Evolutionary conservation across 2,113 vertebrate species (phyloP).

Genomic region (Tachuris rubrigastra): DNA sequence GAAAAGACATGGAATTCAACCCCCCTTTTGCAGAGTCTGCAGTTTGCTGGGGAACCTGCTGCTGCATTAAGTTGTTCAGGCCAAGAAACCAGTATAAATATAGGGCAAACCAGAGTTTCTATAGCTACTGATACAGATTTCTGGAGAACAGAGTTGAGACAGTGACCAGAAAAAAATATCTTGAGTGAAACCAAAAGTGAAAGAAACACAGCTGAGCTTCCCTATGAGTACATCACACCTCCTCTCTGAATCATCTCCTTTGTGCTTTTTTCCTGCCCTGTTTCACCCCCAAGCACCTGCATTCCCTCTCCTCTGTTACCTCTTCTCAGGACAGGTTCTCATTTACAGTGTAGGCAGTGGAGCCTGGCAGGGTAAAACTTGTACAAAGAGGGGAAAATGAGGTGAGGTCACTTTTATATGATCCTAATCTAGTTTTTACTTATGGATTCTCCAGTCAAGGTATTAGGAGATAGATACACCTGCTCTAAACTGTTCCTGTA

Average conservation of each 20-base stretch:
- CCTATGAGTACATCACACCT: fast-evolving
- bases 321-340: neutral
- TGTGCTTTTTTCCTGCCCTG: neutral
- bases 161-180: neutral
- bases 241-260: neutral
- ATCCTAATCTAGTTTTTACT: neutral
- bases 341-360: fast-evolving
- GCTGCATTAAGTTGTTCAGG: neutral
- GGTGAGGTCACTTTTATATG: fast-evolving
- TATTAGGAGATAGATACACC: neutral
- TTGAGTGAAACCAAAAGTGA: neutral
- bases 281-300: neutral
- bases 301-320: neutral
- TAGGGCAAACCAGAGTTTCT: neutral
- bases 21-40: neutral
- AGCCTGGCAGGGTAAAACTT: fast-evolving
- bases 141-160: neutral
- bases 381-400: neutral
- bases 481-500: neutral
- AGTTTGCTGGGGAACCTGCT: neutral
- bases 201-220: neutral
- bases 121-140: neutral
- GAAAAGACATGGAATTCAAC: neutral
- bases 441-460: too few relatives aligned
- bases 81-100: neutral